phyloP scores from a whole-genome alignment of 2,113 vertebrate genomes.

The Archocentrus centrarchus region DNA sequence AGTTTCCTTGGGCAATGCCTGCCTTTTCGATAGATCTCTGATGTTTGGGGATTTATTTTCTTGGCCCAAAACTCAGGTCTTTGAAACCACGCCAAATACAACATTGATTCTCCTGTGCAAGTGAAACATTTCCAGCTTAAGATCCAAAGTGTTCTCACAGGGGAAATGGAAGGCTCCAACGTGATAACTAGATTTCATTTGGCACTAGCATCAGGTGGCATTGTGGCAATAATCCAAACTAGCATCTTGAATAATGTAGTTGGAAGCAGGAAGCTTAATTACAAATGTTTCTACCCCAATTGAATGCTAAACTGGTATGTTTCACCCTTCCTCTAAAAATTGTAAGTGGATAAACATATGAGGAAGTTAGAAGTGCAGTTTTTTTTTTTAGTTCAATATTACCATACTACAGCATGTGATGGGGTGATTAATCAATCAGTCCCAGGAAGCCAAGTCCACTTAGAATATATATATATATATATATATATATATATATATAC shows the following conservation, averaged over 20 bases:
- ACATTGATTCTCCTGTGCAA: constrained; percentile 26
- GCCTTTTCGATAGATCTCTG: constrained; percentile 33
- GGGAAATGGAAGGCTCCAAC: constrained; percentile 10
- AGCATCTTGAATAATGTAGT: constrained; percentile 25
- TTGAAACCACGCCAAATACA: constrained; percentile 35
- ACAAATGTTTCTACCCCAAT: constrained; percentile 5
- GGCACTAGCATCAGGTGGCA: constrained; percentile 20
- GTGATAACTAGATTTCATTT: constrained; percentile 15
- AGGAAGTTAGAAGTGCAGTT: not conserved
- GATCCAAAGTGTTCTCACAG: constrained; percentile 25
- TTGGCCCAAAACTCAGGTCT: constrained; percentile 22
- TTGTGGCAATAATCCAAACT: constrained; percentile 35
- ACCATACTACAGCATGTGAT: not conserved
- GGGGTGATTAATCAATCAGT: not conserved
- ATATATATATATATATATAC: not conserved
- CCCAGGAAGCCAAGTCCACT: not conserved
- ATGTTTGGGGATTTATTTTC: constrained; percentile 21
- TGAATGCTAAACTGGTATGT: not conserved
- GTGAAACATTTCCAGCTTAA: constrained; percentile 36
- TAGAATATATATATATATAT: not conserved
- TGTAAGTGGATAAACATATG: not conserved
- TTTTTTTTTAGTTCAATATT: not conserved
- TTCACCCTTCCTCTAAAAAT: not conserved
- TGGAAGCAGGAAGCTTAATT: not conserved
- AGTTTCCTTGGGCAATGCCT: constrained; percentile 25